These are phyloP conservation scores for Rambutsinella grinnellia DNA, from an alignment of 2,888 invertebrate species.

Conservation along the genomic window DNA sequence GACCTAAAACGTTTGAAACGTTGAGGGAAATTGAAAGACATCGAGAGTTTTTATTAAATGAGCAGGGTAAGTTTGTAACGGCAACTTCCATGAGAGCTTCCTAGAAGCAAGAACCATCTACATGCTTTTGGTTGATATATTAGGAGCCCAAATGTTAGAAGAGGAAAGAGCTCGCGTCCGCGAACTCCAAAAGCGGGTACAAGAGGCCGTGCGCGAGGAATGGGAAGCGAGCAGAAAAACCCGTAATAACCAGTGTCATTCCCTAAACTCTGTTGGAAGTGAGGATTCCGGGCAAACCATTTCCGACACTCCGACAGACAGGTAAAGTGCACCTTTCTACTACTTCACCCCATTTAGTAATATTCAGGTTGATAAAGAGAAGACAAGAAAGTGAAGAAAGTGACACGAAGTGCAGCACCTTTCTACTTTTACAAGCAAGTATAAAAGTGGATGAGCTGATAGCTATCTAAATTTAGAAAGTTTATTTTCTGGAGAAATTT, in stretches of 20 bases:
- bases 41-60: conserved; percentile 85
- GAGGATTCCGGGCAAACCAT: conserved; percentile 76
- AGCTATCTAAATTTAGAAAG: conserved; percentile 49
- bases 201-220: conserved; percentile 89
- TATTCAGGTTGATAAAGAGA: conserved; percentile 6
- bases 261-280: conserved; percentile 75
- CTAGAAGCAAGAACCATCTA: conserved; percentile 26
- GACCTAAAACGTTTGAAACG: conserved; percentile 86
- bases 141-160: conserved; percentile 92
- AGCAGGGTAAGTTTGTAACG: conserved; percentile 79
- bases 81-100: not conserved
- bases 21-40: conserved; percentile 91
- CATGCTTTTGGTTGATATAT: not conserved
- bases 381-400: conserved; percentile 16
- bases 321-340: conserved; percentile 65
- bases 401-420: not conserved
- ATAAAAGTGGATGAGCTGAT: conserved; percentile 42
- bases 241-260: conserved; percentile 72
- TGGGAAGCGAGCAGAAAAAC: conserved; percentile 80
- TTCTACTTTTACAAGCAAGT: conserved; percentile 27
- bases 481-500: conserved; percentile 43
- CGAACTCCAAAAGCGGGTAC: conserved; percentile 86
- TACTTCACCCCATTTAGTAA: conserved; percentile 31
- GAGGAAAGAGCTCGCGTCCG: conserved; percentile 89
- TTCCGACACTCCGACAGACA: conserved; percentile 74